These are phyloP conservation scores for Accipiter cooperii DNA, from an alignment of 2,113 vertebrate species.

Conservation along the genomic window DNA sequence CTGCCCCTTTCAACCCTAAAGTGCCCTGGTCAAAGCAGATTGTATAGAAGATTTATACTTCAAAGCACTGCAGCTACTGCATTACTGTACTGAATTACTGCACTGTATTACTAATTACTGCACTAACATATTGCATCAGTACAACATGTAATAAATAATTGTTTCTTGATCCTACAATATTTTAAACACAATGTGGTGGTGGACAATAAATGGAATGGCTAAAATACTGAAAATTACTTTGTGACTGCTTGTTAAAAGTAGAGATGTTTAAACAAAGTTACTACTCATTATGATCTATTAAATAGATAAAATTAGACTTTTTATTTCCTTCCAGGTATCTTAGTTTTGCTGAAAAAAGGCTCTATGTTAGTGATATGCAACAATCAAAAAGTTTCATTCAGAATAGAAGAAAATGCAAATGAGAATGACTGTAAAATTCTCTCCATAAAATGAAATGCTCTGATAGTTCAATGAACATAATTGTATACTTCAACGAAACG, in stretches of 20 bases:
- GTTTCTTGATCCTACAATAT: not conserved
- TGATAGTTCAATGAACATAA: not conserved
- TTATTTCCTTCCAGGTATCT: not conserved
- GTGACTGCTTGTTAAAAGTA: not conserved
- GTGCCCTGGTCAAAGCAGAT: not conserved
- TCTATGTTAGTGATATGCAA: not conserved
- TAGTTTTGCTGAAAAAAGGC: not conserved
- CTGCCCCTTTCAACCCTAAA: not conserved
- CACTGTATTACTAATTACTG: not conserved
- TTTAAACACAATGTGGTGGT: not conserved
- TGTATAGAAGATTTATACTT: not conserved
- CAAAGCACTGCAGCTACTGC: not conserved
- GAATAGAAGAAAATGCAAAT: not conserved
- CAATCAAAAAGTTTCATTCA: not conserved
- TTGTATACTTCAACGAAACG: not conserved
- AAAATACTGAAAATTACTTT: not conserved
- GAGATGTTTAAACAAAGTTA: not conserved
- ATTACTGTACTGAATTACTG: not conserved
- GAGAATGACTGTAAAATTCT: not conserved
- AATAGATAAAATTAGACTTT: not conserved
- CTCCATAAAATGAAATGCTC: not conserved
- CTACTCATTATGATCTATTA: not conserved
- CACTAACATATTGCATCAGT: not conserved
- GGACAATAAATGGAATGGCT: not conserved
- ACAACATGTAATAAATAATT: not conserved